Percentiles rank a stretch among this genome's conserved stretches.
These are phyloP conservation scores for Serranochromis macrocephalus DNA, from an alignment of 2,113 vertebrate genomes.

Conservation along the genomic window DNA sequence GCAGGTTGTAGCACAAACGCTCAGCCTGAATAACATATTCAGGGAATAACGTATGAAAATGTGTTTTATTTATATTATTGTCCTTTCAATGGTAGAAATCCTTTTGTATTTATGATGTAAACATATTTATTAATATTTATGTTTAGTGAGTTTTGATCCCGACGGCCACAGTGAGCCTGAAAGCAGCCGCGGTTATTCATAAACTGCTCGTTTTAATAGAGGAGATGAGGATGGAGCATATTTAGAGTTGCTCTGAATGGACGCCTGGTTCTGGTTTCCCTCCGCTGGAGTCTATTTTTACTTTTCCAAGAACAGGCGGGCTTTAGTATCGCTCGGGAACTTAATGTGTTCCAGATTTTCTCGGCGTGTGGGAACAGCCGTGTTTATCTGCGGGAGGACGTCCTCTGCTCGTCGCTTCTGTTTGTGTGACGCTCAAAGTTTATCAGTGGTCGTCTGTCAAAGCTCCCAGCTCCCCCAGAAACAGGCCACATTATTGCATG, in stretches of 20 bases:
- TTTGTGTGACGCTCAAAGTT: background rate
- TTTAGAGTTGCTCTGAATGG: background rate
- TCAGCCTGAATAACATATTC: background rate
- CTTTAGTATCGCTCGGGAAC: background rate
- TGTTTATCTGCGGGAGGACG: background rate
- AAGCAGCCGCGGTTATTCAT: background rate
- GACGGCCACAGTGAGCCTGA: background rate
- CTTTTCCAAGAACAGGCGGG: background rate
- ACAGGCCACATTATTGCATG: background rate
- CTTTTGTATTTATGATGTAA: background rate
- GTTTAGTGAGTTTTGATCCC: background rate
- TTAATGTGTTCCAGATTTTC: background rate
- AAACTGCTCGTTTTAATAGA: background rate
- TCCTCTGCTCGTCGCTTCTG: background rate
- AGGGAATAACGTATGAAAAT: background rate
- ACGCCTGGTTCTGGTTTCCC: background rate
- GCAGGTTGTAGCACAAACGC: background rate
- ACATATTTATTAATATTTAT: background rate
- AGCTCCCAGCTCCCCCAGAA: background rate
- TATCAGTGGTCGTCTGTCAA: background rate
- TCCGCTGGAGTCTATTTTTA: background rate
- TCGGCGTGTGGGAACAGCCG: background rate
- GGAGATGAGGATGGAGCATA: background rate
- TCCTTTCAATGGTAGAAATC: background rate
- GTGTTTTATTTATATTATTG: background rate